A percentile compares a stretch with the other conserved stretches of the same genome.
Evolutionary conservation across 64 coral and sea anemone genomes (phyloP).

Genomic region (Astreopora myriophthalma): DNA sequence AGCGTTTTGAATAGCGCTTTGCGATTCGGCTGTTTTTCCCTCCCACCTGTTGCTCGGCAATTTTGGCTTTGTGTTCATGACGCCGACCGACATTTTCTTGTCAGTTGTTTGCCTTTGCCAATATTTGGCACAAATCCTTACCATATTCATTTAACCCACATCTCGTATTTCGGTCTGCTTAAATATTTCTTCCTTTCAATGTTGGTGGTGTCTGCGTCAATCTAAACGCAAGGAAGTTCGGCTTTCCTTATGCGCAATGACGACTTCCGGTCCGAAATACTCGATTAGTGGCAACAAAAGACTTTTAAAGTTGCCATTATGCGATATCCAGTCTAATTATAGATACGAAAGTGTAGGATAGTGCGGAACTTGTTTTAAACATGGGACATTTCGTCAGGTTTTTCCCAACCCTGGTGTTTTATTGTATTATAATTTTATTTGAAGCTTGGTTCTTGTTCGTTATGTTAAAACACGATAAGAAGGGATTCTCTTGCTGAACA

Average conservation of each 20-base stretch:
- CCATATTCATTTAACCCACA: neutral
- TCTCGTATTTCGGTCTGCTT: neutral
- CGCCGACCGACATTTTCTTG: slow-evolving; percentile 12
- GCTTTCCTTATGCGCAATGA: neutral
- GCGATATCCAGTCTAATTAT: neutral
- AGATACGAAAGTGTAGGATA: neutral
- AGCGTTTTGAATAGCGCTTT: neutral
- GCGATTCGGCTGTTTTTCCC: neutral
- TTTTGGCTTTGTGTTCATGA: slow-evolving; percentile 40
- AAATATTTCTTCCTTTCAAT: neutral
- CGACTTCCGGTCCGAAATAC: slow-evolving; percentile 5
- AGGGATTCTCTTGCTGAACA: too few relatives aligned
- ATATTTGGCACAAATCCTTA: neutral
- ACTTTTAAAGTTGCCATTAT: neutral
- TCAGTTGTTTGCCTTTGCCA: neutral
- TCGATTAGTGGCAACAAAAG: neutral
- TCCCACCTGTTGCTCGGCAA: slow-evolving; percentile 42
- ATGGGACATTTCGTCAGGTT: neutral
- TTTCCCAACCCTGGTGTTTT: neutral
- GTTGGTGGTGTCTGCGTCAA: neutral
- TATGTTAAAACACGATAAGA: too few relatives aligned
- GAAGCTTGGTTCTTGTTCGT: too few relatives aligned
- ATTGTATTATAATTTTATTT: too few relatives aligned
- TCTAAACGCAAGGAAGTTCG: neutral
- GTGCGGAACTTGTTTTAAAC: neutral